Conservation (phyloP, 2,113 vertebrate species). For the Tricholaema leucomelas region DNA sequence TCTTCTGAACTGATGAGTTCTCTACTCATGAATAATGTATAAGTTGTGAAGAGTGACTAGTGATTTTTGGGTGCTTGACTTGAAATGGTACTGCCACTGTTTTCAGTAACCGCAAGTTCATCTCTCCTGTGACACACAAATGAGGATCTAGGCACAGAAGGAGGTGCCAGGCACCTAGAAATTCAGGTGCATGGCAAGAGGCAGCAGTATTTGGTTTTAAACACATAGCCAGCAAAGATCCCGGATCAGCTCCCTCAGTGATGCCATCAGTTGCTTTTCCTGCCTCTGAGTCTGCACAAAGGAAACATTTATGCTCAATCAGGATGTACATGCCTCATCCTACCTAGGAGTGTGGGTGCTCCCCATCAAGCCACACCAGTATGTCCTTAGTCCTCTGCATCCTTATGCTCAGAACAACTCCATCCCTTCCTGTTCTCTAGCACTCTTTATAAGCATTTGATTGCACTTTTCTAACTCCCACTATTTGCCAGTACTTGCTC, state of each 20-base stretch:
- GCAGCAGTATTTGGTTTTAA: neutral
- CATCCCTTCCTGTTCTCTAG: neutral
- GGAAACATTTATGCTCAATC: neutral
- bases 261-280: neutral
- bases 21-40: neutral
- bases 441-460: neutral
- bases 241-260: neutral
- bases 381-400: neutral
- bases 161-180: neutral
- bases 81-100: neutral
- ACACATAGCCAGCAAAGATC: neutral
- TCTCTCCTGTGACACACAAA: neutral
- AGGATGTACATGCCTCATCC: neutral
- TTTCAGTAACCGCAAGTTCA: neutral
- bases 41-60: neutral
- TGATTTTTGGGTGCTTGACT: neutral
- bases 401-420: neutral
- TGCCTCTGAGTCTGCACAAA: neutral
- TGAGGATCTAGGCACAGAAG: neutral
- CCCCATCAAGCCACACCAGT: neutral
- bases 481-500: neutral
- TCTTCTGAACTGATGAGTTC: neutral
- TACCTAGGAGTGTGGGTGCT: accelerated
- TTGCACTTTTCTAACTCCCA: neutral
- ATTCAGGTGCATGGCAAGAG: neutral